phyloP scores from a whole-genome alignment of 2,888 invertebrate genomes.

The Crepidodera aurea region DNA sequence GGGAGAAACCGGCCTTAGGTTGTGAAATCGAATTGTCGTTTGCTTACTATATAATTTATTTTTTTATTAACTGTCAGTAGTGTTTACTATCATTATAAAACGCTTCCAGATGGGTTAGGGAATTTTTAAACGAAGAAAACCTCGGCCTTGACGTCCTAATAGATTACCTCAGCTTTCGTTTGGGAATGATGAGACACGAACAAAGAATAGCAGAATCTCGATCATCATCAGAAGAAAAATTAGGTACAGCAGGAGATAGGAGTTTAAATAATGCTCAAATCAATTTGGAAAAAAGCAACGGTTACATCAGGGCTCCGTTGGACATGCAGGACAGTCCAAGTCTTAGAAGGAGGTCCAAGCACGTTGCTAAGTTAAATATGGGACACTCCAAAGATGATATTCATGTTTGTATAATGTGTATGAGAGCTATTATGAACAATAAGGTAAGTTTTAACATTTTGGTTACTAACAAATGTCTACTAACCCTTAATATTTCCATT shows the following conservation, averaged over 20 bases:
- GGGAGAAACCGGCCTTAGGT: too few species aligned
- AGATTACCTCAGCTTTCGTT: conserved; percentile 94
- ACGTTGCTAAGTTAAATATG: conserved; percentile 90
- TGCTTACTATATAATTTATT: too few species aligned
- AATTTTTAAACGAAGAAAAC: conserved; percentile 96
- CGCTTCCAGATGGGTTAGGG: conserved; percentile 95
- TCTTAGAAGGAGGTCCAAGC: conserved; percentile 78
- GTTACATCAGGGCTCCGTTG: conserved; percentile 63
- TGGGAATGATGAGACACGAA: conserved; percentile 94
- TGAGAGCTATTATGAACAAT: conserved; percentile 99
- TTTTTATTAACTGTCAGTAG: too few species aligned
- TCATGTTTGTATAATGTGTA: conserved; percentile 98
- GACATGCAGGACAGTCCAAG: conserved; percentile 73
- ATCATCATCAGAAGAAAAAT: conserved; percentile 79
- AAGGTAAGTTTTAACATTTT: conserved; percentile 68
- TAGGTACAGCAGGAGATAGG: conserved; percentile 62
- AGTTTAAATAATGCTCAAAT: conserved; percentile 52
- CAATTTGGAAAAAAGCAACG: conserved; percentile 48
- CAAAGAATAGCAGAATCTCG: conserved; percentile 81
- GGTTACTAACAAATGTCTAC: not conserved
- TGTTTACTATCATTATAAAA: too few species aligned
- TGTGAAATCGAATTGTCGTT: too few species aligned
- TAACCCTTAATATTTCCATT: conserved; percentile 28
- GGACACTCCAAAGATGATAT: conserved; percentile 97
- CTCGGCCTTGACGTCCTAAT: conserved; percentile 96